phyloP scores from a whole-genome alignment of 2,888 invertebrate genomes.

The Parnassius apollo region DNA sequence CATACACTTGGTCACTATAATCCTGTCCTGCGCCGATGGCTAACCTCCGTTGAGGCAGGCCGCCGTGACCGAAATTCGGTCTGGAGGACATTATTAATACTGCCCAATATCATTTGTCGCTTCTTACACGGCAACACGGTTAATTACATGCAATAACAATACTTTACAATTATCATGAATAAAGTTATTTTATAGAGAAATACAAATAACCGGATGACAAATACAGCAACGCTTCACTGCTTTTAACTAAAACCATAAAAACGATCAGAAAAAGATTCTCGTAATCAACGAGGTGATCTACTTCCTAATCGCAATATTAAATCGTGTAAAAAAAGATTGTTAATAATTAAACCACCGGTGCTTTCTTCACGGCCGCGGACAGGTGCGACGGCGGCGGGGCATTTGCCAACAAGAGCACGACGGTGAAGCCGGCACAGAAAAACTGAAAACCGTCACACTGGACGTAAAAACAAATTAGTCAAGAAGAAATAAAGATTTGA shows the following conservation, averaged over 20 bases:
- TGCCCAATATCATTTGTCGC: no score
- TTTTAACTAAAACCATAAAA: slow-evolving; percentile 53
- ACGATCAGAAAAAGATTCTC: slow-evolving; percentile 69
- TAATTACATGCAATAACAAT: slow-evolving; percentile 26
- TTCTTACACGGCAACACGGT: neutral
- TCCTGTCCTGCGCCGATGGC: no score
- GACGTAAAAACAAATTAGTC: slow-evolving; percentile 75
- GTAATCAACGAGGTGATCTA: slow-evolving; percentile 75
- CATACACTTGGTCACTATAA: no score
- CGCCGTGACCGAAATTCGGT: no score
- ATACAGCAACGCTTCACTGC: slow-evolving; percentile 57
- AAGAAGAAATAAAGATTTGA: slow-evolving; percentile 73
- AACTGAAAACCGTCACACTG: slow-evolving; percentile 56
- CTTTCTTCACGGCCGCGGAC: slow-evolving; percentile 58
- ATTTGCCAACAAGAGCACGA: slow-evolving; percentile 56
- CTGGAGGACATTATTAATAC: no score
- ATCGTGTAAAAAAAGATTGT: slow-evolving; percentile 67
- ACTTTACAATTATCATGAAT: slow-evolving; percentile 51
- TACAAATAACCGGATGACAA: slow-evolving; percentile 53
- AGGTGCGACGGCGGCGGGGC: slow-evolving; percentile 47
- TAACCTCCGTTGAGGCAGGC: no score
- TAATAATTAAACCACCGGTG: slow-evolving; percentile 72
- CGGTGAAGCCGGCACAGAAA: slow-evolving; percentile 34
- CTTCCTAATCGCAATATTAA: slow-evolving; percentile 74
- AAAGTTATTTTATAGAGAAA: slow-evolving; percentile 52